Evolutionary conservation across 2,888 invertebrate genomes (phyloP).

Genomic region (Unio delphinus): DNA sequence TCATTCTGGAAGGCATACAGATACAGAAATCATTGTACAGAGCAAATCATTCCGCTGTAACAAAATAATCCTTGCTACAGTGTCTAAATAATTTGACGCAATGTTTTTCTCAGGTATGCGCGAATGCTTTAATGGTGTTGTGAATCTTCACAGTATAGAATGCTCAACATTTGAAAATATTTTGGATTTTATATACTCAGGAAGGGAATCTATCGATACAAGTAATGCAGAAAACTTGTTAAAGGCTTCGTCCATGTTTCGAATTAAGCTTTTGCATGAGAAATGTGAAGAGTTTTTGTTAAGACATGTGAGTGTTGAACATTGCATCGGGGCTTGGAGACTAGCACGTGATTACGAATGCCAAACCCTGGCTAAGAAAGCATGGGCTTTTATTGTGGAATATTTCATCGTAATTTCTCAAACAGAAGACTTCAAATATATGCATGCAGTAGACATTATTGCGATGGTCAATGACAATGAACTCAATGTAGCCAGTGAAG

Average conservation of each 20-base stretch:
- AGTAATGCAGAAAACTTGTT: conserved; percentile 82
- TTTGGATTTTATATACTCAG: conserved; percentile 87
- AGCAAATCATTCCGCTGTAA: conserved; percentile 51
- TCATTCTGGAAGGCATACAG: conserved; percentile 44
- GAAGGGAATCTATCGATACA: conserved; percentile 82
- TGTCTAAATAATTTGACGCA: conserved; percentile 55
- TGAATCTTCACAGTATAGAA: conserved; percentile 72
- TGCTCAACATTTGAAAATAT: conserved; percentile 83
- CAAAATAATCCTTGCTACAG: conserved; percentile 53
- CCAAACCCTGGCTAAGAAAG: conserved; percentile 79
- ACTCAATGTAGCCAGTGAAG: conserved; percentile 89
- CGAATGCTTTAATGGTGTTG: conserved; percentile 46
- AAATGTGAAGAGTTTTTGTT: conserved; percentile 85
- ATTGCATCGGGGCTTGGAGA: conserved; percentile 87
- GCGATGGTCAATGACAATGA: conserved; percentile 85
- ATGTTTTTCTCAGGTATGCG: conserved; percentile 56
- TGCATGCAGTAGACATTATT: conserved; percentile 83
- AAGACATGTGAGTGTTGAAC: conserved; percentile 80
- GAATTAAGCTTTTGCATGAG: conserved; percentile 84
- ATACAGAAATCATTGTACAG: conserved; percentile 47
- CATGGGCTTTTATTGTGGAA: conserved; percentile 79
- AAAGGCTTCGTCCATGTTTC: conserved; percentile 88
- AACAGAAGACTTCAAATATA: conserved; percentile 66
- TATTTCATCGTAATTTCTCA: conserved; percentile 45
- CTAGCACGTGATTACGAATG: conserved; percentile 86